Percentiles rank a stretch among this genome's conserved stretches.
These are phyloP conservation scores for Phymastichus coffea DNA, from an alignment of 1,140 invertebrate species.

Conservation along the genomic window DNA sequence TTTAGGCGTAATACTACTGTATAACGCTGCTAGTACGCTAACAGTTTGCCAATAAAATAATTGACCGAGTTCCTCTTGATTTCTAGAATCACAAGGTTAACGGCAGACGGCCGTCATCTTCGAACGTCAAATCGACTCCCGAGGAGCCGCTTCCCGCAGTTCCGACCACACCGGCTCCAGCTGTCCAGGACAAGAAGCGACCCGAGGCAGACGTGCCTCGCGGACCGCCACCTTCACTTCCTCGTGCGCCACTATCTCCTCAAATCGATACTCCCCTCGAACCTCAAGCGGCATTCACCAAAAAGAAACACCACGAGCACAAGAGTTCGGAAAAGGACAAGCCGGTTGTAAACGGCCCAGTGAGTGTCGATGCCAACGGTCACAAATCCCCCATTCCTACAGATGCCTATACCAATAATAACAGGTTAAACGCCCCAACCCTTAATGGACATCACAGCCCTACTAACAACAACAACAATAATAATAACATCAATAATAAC, in stretches of 20 bases:
- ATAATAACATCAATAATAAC: conserved; percentile 33
- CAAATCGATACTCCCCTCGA: conserved; percentile 45
- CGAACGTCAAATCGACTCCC: conserved; percentile 52
- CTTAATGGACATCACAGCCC: conserved; percentile 49
- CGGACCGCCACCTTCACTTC: conserved; percentile 52
- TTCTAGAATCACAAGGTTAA: conserved; percentile 53
- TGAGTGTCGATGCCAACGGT: conserved; percentile 46
- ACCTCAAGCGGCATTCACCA: conserved; percentile 25
- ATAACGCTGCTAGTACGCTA: too few relatives aligned
- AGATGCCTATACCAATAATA: conserved; percentile 55
- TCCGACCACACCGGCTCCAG: conserved; percentile 56
- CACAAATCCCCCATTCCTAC: conserved; percentile 52
- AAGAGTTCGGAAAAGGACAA: conserved; percentile 32
- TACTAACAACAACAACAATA: conserved; percentile 39
- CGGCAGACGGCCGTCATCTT: conserved; percentile 51
- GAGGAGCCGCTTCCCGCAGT: conserved; percentile 58
- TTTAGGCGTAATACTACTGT: too few relatives aligned
- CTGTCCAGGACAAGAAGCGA: conserved; percentile 54
- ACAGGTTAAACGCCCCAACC: conserved; percentile 47
- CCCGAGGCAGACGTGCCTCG: conserved; percentile 45
- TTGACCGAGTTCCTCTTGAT: too few relatives aligned
- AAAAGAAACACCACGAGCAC: conserved; percentile 40
- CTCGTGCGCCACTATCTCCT: conserved; percentile 47
- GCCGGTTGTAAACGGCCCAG: conserved; percentile 41
- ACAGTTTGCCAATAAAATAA: too few relatives aligned